Evolutionary conservation across 2,888 invertebrate genomes (phyloP).

Genomic region (Leucophenga maculata): DNA sequence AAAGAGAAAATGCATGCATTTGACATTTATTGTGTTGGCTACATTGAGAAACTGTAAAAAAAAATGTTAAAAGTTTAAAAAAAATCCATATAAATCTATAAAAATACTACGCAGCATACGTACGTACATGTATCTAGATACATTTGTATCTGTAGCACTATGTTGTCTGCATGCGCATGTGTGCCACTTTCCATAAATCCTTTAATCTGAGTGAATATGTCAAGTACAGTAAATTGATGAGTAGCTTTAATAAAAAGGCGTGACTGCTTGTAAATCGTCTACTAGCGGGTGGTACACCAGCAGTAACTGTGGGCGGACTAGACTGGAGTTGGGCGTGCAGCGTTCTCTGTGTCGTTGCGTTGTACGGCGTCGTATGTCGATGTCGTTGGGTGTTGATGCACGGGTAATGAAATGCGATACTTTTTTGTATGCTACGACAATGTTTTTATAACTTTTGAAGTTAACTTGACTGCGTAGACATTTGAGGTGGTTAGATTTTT

Average conservation of each 20-base stretch:
- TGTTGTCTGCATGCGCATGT: conserved; percentile 18
- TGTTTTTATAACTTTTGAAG: conserved; percentile 22
- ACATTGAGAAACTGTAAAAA: background rate
- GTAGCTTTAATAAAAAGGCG: conserved; percentile 64
- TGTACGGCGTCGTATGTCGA: too few species aligned
- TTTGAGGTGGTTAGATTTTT: too few species aligned
- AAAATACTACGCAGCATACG: too few species aligned
- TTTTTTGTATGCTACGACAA: conserved; percentile 27
- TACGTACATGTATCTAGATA: conserved; percentile 31
- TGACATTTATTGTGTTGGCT: conserved; percentile 45
- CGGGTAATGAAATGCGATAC: conserved; percentile 47
- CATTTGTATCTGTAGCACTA: conserved; percentile 26
- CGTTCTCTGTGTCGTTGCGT: too few species aligned
- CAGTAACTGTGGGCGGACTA: background rate
- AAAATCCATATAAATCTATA: conserved; percentile 6
- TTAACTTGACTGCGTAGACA: background rate
- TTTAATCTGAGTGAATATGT: conserved; percentile 56
- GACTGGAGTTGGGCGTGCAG: too few species aligned
- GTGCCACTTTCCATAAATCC: conserved; percentile 48
- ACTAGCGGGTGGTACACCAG: conserved; percentile 27
- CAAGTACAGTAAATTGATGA: conserved; percentile 60
- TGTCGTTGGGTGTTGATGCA: background rate
- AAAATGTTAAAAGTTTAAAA: conserved; percentile 3
- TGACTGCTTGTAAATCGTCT: conserved; percentile 58
- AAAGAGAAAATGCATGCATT: conserved; percentile 44